Base-by-base conservation (phyloP, 2,113 vertebrate genomes). In the Ellobius talpinus region DNA sequence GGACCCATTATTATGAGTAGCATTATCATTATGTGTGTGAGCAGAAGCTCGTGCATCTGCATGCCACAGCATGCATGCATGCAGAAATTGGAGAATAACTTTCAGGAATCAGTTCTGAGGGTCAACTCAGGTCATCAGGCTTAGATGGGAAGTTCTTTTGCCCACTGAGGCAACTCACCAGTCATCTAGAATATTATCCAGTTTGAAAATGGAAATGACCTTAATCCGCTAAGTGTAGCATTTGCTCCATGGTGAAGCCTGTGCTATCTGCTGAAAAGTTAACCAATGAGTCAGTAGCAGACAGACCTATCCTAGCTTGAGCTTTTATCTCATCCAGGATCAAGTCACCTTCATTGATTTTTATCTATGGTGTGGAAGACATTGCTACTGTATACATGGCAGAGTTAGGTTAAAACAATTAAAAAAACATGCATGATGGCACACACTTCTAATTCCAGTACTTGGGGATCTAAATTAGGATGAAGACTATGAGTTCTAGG, bases 1-100 rank as follows among this genome's bases (percentile, higher is more conserved):
- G 42, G 65, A 70, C 33, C 84, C 66, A 73, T 58, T 58, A 58
- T 19, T 58, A 58, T 6, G 5, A 58, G 55, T 21, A 58, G 55
- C 21, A 58, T 5, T 52, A 26, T 26, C 24, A 63, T 63, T 31
- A n/a, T 84, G 78, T 82, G 79, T 58, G 79, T 61, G 52, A 29
- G 12, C 1, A 5, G 13, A 24, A 7, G 21, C 16, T 11, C 0
- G 0, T 42, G 3, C 26, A 45, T 85, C n/a, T 65, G 26, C 14
- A 65, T 65, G 58, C 4, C 58, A 85, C 8, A 65, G 1, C 12
- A 29, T 42, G 9, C 23, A 16, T 42, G 9, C 61, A 47, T 45
- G 61, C 45, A 66, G 82, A 86, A 21, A 29, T 11, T n/a, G 42
- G 16, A 86, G 29, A 66, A 86, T 33, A 86, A 33, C 16, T 66